Base-by-base conservation (phyloP, 1,140 invertebrate genomes). In the Babylonia areolata region DNA sequence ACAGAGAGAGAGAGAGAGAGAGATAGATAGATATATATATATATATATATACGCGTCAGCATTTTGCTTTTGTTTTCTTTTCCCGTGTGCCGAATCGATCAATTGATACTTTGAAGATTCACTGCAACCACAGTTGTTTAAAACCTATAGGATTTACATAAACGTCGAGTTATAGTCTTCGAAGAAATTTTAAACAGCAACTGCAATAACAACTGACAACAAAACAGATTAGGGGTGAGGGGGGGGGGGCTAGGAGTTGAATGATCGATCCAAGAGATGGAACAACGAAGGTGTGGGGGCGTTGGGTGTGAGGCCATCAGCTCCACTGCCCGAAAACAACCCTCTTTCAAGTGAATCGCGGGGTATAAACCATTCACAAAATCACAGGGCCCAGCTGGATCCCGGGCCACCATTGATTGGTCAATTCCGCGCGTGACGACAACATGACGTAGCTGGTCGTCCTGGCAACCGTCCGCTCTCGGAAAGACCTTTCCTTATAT, bases 401-500 rank as follows among this genome's bases (percentile, higher is more conserved):
- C 23, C 35, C n/a, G n/a, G 64, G 37, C n/a, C 40, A 35, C 31
- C 81, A 82, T 82, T 58, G 81, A 82, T 82, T 82, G 81, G 81
- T 46, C 81, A 69, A 33, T 54, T 33, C 23, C 15, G 28, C 54
- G n/a, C 71, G 51, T 82, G 81, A 82, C 81, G 81, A 69, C 81
- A 69, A 20, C 58, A 46, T 69, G 33, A 69, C 64, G 64, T 69
- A 64, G 54, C 81, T n/a, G 11, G 81, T 82, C 23, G 81, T 58
- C 81, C 15, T 37, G 58, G 37, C 81, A 71, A 82, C 81, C 54
- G 33, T 82, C 81, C 64, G 17, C 33, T 82, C 64, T 82, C 37
- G 81, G 81, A 82, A 71, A 69, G 33, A 33, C 58, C 81, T 82
- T 31, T 37, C 81, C 81, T 82, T 82, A 82, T 82, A 82, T 58